A percentile compares a stretch with the other conserved stretches of the same genome.
Conservation (phyloP, 2,888 invertebrate species). For the Arge pagana region DNA sequence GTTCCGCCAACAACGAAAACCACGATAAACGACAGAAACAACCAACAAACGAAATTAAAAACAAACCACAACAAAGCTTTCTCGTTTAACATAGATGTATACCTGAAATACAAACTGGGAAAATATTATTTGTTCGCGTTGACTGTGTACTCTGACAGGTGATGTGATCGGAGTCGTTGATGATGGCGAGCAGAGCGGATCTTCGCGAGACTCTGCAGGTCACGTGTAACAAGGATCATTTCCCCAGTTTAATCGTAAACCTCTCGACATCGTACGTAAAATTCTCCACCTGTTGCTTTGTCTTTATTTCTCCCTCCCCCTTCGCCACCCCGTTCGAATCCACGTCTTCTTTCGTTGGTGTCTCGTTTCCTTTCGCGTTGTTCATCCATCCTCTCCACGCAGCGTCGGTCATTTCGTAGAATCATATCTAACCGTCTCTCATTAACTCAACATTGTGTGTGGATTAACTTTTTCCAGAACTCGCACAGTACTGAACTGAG, state of each 20-base stretch:
- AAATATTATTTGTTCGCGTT: conserved; percentile 53
- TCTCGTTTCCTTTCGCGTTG: neutral
- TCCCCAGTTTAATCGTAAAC: conserved; percentile 47
- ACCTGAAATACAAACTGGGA: conserved; percentile 39
- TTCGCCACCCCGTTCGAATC: no score
- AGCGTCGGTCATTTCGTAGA: neutral
- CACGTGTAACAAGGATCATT: conserved; percentile 54
- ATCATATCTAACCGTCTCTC: conserved; percentile 11
- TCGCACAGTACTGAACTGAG: conserved; percentile 43
- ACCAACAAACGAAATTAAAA: conserved; percentile 23
- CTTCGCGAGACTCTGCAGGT: conserved; percentile 35
- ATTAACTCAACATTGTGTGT: conserved; percentile 52
- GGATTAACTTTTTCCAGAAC: conserved; percentile 58
- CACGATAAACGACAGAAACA: conserved; percentile 21
- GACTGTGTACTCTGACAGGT: conserved; percentile 50
- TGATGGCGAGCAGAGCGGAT: conserved; percentile 48
- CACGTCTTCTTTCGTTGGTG: neutral
- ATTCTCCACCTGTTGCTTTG: no score
- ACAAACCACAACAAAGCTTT: conserved; percentile 33
- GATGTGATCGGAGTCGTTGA: conserved; percentile 41
- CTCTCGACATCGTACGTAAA: no score
- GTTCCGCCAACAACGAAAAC: conserved; percentile 21
- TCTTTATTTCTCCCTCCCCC: no score
- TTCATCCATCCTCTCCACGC: neutral
- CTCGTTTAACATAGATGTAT: conserved; percentile 9